Evolutionary conservation across 1,140 invertebrate genomes (phyloP), one percentile per base, ranked within the genome.

Genomic region (Drosophila takahashii): DNA sequence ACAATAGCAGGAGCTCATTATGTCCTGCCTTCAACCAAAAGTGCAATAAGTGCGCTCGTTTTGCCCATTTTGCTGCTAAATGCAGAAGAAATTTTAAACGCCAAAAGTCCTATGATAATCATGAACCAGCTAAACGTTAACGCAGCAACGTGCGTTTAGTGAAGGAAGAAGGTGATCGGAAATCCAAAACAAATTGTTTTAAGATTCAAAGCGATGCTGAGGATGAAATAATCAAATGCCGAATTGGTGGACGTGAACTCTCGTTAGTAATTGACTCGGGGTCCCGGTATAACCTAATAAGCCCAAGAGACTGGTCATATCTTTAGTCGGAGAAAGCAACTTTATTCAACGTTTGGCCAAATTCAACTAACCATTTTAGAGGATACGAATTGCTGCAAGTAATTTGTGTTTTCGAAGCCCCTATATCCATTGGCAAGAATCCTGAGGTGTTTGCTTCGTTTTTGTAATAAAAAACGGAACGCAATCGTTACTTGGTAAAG

Each of bases 181-280:
- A 34, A 34, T 10, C 32, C 11, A 10, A 9, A 34, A 10, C 3
- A 34, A 34, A 9, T 34, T 34, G 37, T 39, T 39, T 39, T 39
- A 39, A n/a, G 13, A 39, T 39, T 6, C 37, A n/a, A 4, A 39
- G 37, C 13, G 37, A 39, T n/a, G 37, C 16, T 2, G n/a, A 41
- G n/a, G 22, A 39, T 10, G 44, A 50, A 2, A 1, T 60, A 4
- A 60, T 60, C 9, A 50, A 60, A 60, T 41, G n/a, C 15, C 57
- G 6, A 41, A 15, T 41, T 7, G 39, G 39, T 41, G n/a, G 39
- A 1, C 39, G n/a, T 3, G 39, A 41, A 16, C 6, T 41, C 3
- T 8, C 39, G 3, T 8, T 41, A 41, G 39, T 44, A 22, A 44
- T 45, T 34, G 41, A 45, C 13, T 58, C 44, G 5, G 44, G 32